Base-by-base conservation (phyloP, 1,140 invertebrate species). In the Semibalanus balanoides region DNA sequence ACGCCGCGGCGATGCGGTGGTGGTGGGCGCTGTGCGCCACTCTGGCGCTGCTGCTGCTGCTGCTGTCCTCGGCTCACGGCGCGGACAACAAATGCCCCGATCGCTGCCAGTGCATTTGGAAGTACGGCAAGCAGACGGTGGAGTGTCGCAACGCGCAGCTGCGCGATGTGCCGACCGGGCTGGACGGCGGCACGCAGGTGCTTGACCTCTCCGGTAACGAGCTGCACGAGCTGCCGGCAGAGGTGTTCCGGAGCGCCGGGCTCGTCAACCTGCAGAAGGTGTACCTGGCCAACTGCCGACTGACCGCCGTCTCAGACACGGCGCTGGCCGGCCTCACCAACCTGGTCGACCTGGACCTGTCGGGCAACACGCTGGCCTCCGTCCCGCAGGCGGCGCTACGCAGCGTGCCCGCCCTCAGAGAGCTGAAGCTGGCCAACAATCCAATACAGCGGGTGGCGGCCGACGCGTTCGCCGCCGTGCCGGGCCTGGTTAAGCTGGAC, bases 91-190 rank as follows among this genome's bases (percentile, higher is more conserved):
- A 64, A 25, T 95, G 93, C 82, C 93, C 93, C 0, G 87, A 88
- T 30, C 89, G 91, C 79, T 96, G 94, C 83, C 87, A 87, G 77
- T 96, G 93, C 85, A 95, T 94, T 84, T 96, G 94, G 94, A 94
- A 94, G 84, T 89, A 90, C 81, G 93, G 93, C 76, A 95, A 96
- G 85, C 90, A 93, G 81, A 93, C 92, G 29, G 93, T 94, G 3
- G 93, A 95, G 82, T 96, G 93, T 84, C 87, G 89, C 19, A 88
- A 90, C 74, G 90, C 90, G 82, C 88, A 88, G 40, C 84, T 94
- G n/a, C 87, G 89, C 69, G 85, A 87, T 9, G 88, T 94, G 27
- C 94, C 95, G 0, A 87, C 89, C 78, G 90, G 91, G 31, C 90
- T 96, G 79, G 90, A 93, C 80, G 89, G 91, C 27, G 92, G 90